phyloP scores from a whole-genome alignment of 2,888 invertebrate species.

The Agrotis clavis region DNA sequence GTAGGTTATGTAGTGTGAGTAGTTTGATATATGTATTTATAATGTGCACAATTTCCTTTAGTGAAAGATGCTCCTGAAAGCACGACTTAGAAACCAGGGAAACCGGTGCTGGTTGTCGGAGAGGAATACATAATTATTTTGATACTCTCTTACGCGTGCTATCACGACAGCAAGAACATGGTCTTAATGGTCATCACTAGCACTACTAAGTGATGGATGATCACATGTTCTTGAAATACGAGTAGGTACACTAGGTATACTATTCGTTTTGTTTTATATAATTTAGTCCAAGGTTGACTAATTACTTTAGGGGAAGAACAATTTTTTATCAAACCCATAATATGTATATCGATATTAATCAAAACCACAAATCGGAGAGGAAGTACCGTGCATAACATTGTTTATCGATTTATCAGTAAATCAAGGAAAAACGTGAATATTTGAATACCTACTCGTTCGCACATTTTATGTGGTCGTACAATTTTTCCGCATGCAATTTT shows the following conservation, averaged over 20 bases:
- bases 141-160: too few relatives aligned
- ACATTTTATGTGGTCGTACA: conserved; percentile 3
- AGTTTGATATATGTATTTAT: not conserved
- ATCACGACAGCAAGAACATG: not conserved
- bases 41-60: conserved; percentile 10
- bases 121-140: too few relatives aligned
- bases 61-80: not conserved
- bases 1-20: conserved; percentile 16
- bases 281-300: not conserved
- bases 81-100: not conserved
- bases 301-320: conserved; percentile 13
- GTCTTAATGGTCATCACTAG: not conserved
- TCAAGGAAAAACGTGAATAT: conserved; percentile 49
- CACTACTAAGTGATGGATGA: too few relatives aligned
- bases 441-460: conserved; percentile 17
- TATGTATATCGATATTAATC: not conserved
- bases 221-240: too few relatives aligned
- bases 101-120: not conserved
- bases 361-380: conserved; percentile 27
- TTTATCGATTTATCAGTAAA: conserved; percentile 34
- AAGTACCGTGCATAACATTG: conserved; percentile 23
- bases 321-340: not conserved
- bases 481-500: conserved; percentile 46
- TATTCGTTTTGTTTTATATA: not conserved
- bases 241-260: too few relatives aligned